Evolutionary conservation across 2,888 invertebrate genomes (phyloP).

Genomic region (Frankliniella fusca): DNA sequence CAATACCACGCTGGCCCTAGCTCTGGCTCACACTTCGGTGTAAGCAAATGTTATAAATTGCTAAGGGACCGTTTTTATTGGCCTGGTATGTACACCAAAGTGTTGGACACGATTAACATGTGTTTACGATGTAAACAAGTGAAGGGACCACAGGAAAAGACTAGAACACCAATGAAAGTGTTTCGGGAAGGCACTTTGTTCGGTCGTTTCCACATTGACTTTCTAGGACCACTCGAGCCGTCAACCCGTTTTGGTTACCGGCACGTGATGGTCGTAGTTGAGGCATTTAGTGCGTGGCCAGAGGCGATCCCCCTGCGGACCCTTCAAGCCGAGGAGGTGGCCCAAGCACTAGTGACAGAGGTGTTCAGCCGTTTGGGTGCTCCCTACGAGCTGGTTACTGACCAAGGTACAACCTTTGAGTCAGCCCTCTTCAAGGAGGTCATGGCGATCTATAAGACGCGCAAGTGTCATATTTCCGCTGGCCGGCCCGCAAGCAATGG

Average conservation of each 20-base stretch:
- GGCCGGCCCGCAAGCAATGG: neutral
- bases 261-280: neutral
- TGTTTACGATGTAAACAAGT: neutral
- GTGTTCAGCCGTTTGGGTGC: too few relatives aligned
- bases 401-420: too few relatives aligned
- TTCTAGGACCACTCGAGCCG: neutral
- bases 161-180: neutral
- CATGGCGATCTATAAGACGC: neutral
- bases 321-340: neutral
- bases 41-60: too few relatives aligned
- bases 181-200: neutral
- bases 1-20: too few relatives aligned
- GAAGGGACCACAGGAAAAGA: neutral
- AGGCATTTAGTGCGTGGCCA: neutral
- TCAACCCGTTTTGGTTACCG: neutral
- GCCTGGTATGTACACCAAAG: too few relatives aligned
- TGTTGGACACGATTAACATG: too few relatives aligned
- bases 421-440: neutral
- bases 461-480: neutral
- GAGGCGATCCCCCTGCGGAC: neutral
- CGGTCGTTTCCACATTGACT: neutral
- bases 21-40: too few relatives aligned
- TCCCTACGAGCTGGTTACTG: too few relatives aligned
- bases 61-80: too few relatives aligned
- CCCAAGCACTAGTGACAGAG: too few relatives aligned